Conservation (phyloP, 92 coral and sea anemone genomes). For the Scolanthus callimorphus region DNA sequence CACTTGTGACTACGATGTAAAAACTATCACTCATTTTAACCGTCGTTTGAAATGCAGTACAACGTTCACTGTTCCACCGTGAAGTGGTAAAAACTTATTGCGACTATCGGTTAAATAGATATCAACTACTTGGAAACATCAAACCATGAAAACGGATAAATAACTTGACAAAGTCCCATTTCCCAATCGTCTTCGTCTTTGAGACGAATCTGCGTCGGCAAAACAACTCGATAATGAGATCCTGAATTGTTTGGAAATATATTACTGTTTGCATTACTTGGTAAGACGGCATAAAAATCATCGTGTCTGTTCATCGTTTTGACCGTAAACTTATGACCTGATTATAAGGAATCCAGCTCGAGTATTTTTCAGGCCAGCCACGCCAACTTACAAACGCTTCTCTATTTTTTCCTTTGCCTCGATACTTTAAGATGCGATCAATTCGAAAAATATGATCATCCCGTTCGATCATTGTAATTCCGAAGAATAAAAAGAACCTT, state of each 20-base stretch:
- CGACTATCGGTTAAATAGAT: background rate
- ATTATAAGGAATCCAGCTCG: conserved; percentile 4
- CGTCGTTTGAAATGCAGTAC: background rate
- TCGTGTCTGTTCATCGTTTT: background rate
- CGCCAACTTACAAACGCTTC: conserved; percentile 15
- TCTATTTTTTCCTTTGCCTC: conserved; percentile 3
- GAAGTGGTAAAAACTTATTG: background rate
- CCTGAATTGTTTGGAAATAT: conserved; percentile 5
- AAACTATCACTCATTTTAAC: conserved; percentile 13
- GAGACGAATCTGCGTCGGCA: conserved; percentile 8
- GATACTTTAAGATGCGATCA: background rate
- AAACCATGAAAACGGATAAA: background rate
- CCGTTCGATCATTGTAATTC: conserved; percentile 13
- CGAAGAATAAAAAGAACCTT: conserved; percentile 21
- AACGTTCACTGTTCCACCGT: background rate
- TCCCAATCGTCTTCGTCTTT: conserved; percentile 24
- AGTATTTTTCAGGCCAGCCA: conserved; percentile 22
- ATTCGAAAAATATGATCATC: conserved; percentile 18
- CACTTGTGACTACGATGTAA: conserved; percentile 15
- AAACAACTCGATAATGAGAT: background rate
- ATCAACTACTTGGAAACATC: background rate
- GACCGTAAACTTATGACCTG: background rate
- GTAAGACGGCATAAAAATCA: background rate
- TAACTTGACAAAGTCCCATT: background rate
- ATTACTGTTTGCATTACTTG: conserved; percentile 2